Conservation (phyloP, 2,888 invertebrate species). For the Tribolium freemani region DNA sequence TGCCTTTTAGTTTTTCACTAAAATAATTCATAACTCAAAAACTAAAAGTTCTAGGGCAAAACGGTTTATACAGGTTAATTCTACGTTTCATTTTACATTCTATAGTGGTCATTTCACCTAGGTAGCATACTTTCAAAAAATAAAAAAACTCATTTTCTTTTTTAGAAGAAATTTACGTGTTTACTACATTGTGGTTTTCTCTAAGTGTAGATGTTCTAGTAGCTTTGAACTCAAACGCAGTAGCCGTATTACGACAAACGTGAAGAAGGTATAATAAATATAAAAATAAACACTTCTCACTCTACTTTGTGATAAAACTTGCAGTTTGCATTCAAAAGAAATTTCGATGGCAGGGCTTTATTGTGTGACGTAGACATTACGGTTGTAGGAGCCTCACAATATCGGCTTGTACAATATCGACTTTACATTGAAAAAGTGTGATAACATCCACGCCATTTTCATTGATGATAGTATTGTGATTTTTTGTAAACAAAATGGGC, state of each 20-base stretch:
- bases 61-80: too few relatives aligned
- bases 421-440: not conserved
- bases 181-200: too few relatives aligned
- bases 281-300: not conserved
- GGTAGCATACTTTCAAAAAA: too few relatives aligned
- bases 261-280: not conserved
- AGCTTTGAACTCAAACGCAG: too few relatives aligned
- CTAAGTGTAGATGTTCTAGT: too few relatives aligned
- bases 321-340: not conserved
- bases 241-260: not conserved
- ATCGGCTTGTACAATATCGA: not conserved
- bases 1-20: too few relatives aligned
- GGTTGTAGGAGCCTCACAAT: not conserved
- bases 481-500: not conserved
- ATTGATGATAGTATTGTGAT: not conserved
- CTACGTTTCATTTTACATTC: too few relatives aligned
- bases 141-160: too few relatives aligned
- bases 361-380: not conserved
- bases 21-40: too few relatives aligned
- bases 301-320: not conserved
- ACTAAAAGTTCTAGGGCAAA: too few relatives aligned
- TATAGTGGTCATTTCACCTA: too few relatives aligned
- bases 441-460: not conserved
- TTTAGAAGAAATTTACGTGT: too few relatives aligned
- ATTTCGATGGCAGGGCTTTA: not conserved